A percentile compares a stretch with the other conserved stretches of the same genome.
Conservation (phyloP, 2,797 vertebrate genomes). For the Vespertilio murinus region DNA sequence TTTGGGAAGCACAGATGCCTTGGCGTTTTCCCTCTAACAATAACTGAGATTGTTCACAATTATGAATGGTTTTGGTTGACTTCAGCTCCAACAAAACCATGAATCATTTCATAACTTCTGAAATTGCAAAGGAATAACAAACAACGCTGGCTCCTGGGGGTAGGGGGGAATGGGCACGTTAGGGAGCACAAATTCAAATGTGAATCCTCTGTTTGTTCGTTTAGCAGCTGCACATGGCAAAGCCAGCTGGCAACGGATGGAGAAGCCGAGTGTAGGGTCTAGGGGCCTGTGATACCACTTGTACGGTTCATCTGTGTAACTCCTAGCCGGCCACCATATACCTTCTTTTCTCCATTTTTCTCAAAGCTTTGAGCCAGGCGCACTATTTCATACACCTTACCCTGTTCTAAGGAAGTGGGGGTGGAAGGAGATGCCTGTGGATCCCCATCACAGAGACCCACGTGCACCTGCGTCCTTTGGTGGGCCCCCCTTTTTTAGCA, state of each 20-base stretch:
- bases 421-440: not conserved
- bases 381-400: not conserved
- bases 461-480: no score
- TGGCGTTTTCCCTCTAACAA: slow-evolving; percentile 76
- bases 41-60: slow-evolving; percentile 82
- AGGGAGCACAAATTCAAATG: slow-evolving; percentile 54
- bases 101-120: slow-evolving; percentile 80
- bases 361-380: not conserved
- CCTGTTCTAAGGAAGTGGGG: not conserved
- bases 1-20: slow-evolving; percentile 77
- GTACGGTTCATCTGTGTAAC: not conserved
- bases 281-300: slow-evolving; percentile 13
- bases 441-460: no score
- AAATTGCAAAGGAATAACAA: slow-evolving; percentile 76
- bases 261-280: not conserved
- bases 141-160: slow-evolving; percentile 18
- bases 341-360: not conserved
- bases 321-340: not conserved
- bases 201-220: slow-evolving; percentile 33
- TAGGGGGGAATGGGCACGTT: not conserved
- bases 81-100: slow-evolving; percentile 77
- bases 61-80: slow-evolving; percentile 74
- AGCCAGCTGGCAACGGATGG: slow-evolving; percentile 16
- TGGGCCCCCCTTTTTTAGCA: not conserved
- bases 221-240: slow-evolving; percentile 47